phyloP scores from a whole-genome alignment of 2,888 invertebrate species.

The Dynastes hyllus region DNA sequence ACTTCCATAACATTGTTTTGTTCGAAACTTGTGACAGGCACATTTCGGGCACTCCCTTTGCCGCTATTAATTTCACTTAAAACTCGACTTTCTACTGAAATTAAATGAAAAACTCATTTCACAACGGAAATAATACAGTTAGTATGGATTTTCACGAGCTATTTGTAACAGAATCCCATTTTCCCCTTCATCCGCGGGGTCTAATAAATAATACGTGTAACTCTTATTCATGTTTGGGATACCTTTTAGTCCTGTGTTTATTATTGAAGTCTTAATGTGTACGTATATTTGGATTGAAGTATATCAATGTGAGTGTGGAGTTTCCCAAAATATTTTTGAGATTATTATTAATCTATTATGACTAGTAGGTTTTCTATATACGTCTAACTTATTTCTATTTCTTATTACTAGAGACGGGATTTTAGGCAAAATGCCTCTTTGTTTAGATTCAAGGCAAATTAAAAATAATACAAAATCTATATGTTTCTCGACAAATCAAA shows the following conservation, averaged over 20 bases:
- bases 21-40: no score
- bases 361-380: no score
- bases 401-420: no score
- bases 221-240: not conserved
- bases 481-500: no score
- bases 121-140: not conserved
- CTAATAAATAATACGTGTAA: not conserved
- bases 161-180: not conserved
- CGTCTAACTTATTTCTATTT: no score
- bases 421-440: no score
- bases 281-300: conserved; percentile 3
- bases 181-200: not conserved
- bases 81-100: not conserved
- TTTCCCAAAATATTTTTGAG: not conserved
- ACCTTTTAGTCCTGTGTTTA: not conserved
- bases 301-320: not conserved
- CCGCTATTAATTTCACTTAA: no score
- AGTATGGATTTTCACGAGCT: not conserved
- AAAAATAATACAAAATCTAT: no score
- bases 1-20: no score
- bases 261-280: not conserved
- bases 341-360: no score
- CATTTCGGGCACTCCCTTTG: no score
- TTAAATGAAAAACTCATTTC: not conserved
- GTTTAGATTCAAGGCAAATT: no score